These are phyloP conservation scores for Notamacropus eugenii DNA, from an alignment of 2,797 vertebrate genomes.

Conservation along the genomic window DNA sequence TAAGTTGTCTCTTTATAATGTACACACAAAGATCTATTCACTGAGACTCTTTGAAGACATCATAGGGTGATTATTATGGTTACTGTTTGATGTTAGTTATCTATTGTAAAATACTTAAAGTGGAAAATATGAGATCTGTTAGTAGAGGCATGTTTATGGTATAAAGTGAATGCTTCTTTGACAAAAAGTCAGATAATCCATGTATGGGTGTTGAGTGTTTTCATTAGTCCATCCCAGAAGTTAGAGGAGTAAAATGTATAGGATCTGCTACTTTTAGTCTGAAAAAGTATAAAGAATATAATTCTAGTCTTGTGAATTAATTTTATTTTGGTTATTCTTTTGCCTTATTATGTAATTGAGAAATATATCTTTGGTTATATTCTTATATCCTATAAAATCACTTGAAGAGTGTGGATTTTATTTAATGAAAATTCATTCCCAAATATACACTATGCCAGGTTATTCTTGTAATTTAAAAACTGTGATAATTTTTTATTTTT, in stretches of 20 bases:
- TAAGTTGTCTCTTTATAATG: slow-evolving; percentile 78
- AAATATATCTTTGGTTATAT: neutral
- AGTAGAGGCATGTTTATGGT: slow-evolving; percentile 53
- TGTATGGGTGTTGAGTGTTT: neutral
- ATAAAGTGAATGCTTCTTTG: neutral
- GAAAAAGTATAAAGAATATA: slow-evolving; percentile 13
- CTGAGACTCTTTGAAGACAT: slow-evolving; percentile 84
- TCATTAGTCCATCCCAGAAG: neutral
- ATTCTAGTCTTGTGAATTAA: neutral
- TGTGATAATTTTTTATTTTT: no score
- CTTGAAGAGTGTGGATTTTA: neutral
- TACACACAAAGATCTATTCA: slow-evolving; percentile 42
- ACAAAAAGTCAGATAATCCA: neutral
- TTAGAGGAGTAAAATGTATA: neutral
- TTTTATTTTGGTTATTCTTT: neutral
- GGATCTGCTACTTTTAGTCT: neutral
- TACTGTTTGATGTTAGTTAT: slow-evolving; percentile 84
- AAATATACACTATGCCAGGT: no score
- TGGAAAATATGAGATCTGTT: slow-evolving; percentile 67
- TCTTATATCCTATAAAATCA: neutral
- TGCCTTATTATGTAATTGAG: neutral
- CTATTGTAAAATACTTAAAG: slow-evolving; percentile 75
- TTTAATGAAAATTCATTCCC: neutral
- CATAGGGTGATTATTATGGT: slow-evolving; percentile 85
- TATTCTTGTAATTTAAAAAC: no score